These are phyloP conservation scores for Sycophaga agraensis DNA, from an alignment of 1,140 invertebrate species.

Conservation along the genomic window DNA sequence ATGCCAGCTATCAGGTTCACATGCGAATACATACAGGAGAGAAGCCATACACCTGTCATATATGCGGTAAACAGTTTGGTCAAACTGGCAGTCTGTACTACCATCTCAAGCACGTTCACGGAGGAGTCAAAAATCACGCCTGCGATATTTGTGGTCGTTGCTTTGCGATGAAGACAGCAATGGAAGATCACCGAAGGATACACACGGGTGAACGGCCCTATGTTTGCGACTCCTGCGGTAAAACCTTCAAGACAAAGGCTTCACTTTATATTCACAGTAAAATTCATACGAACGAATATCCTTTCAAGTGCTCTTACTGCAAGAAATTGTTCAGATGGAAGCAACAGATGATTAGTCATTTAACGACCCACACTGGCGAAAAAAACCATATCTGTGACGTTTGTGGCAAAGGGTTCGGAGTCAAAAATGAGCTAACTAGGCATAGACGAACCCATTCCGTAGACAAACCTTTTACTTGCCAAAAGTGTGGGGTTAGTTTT, in stretches of 20 bases:
- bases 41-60: conserved; percentile 34
- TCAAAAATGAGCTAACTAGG: conserved; percentile 57
- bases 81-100: conserved; percentile 42
- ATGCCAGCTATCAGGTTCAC: conserved; percentile 32
- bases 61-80: conserved; percentile 41
- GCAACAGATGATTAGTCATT: conserved; percentile 56
- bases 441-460: conserved; percentile 58
- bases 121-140: conserved; percentile 48
- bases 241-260: conserved; percentile 58
- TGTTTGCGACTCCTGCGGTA: conserved; percentile 65
- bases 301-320: conserved; percentile 55
- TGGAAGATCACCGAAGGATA: conserved; percentile 66
- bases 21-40: conserved; percentile 33
- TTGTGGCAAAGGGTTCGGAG: conserved; percentile 60
- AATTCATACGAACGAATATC: conserved; percentile 57
- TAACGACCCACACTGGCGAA: conserved; percentile 54
- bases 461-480: conserved; percentile 59
- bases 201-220: conserved; percentile 67
- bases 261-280: conserved; percentile 62
- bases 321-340: conserved; percentile 56
- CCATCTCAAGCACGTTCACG: conserved; percentile 39
- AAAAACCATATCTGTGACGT: conserved; percentile 56
- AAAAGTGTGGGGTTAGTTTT: conserved; percentile 61
- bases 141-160: conserved; percentile 51
- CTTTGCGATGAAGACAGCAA: conserved; percentile 59